Conservation (phyloP, 1,140 invertebrate species). For the Eriocheir sinensis region DNA sequence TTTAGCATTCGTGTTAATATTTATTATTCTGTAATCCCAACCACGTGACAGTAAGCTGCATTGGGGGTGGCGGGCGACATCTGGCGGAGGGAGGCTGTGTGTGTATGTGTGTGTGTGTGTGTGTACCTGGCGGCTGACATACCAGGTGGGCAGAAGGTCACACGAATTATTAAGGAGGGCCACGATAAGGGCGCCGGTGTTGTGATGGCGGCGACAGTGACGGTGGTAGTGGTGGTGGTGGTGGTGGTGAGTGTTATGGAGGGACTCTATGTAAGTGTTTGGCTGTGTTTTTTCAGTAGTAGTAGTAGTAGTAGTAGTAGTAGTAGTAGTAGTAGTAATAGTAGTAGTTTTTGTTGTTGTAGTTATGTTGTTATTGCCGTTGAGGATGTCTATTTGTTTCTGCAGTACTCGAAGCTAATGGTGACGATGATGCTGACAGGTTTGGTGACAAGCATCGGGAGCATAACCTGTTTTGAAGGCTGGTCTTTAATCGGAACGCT, state of each 20-base stretch:
- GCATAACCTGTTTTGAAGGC: too few species aligned
- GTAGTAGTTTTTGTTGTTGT: neutral
- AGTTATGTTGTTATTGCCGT: neutral
- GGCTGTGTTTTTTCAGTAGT: neutral
- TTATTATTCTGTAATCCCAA: too few species aligned
- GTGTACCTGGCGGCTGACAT: neutral
- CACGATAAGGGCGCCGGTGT: neutral
- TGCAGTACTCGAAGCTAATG: neutral
- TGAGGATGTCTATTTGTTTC: too few species aligned
- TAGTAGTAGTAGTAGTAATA: neutral
- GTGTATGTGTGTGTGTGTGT: neutral
- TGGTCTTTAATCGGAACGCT: too few species aligned
- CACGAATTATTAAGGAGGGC: neutral
- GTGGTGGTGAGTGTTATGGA: neutral
- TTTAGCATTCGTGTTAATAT: neutral
- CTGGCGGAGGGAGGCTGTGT: neutral
- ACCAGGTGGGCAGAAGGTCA: constrained; percentile 11
- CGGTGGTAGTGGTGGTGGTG: neutral
- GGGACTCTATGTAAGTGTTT: neutral
- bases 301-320: neutral
- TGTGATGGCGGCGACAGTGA: too few species aligned
- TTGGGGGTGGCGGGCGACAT: neutral
- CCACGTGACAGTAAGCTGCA: too few species aligned
- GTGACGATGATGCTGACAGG: too few species aligned
- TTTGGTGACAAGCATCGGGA: too few species aligned